A percentile compares a stretch with the other conserved stretches of the same genome.
These are phyloP conservation scores for Hypena proboscidalis DNA, from an alignment of 2,888 invertebrate genomes.

Conservation along the genomic window DNA sequence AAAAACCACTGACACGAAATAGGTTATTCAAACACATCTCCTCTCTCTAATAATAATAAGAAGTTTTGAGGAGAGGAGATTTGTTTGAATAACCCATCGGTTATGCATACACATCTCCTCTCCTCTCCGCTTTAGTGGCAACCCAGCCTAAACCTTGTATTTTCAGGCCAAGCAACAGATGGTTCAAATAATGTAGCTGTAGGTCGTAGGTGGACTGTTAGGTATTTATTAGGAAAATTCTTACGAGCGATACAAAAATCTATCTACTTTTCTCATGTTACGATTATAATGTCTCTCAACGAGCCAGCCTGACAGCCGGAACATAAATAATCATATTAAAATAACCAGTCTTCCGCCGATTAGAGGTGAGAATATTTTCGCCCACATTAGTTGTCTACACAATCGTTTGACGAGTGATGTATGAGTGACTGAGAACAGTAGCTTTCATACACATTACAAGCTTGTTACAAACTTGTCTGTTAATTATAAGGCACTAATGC, in stretches of 20 bases:
- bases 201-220: background rate
- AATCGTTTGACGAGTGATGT: constrained; percentile 38
- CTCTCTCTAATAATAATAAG: too few relatives aligned
- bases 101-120: too few relatives aligned
- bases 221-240: constrained; percentile 4
- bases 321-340: constrained; percentile 47
- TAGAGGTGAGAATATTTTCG: constrained; percentile 44
- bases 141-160: too few relatives aligned
- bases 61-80: too few relatives aligned
- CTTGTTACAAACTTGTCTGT: constrained; percentile 17
- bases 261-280: constrained; percentile 29
- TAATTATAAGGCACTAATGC: constrained; percentile 7
- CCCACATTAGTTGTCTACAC: constrained; percentile 37
- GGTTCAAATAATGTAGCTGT: background rate
- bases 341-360: constrained; percentile 43
- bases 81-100: too few relatives aligned
- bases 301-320: constrained; percentile 37
- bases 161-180: background rate
- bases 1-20: too few relatives aligned
- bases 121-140: too few relatives aligned
- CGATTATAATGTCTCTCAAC: constrained; percentile 39
- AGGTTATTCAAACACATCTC: too few relatives aligned
- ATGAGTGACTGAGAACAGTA: constrained; percentile 18
- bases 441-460: constrained; percentile 21
- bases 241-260: constrained; percentile 24